Evolutionary conservation across 2,888 invertebrate genomes (phyloP), one percentile per base, ranked within the genome.

Genomic region (Tipula helvola): DNA sequence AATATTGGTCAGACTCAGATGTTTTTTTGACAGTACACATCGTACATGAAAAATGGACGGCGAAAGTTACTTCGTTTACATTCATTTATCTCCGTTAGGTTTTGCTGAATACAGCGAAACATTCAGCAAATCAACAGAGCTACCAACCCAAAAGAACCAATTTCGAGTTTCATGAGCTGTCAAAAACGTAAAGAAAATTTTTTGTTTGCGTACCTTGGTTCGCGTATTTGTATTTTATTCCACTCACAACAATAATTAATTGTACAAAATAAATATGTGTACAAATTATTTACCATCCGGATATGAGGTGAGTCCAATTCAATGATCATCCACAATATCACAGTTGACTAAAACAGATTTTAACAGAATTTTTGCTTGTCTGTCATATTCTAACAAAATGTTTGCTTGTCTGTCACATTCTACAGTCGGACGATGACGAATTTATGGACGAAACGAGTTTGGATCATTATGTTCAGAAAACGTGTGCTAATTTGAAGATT

Each of bases 401-500:
- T 42, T 10, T 42, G 42, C 42, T 42, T 42, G 7, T 44, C 44
- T 44, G 44, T 44, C 44, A 44, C 39, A 39, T 39, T 44, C 12
- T 16, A 52, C 71, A 71, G 71, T 71, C 71, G 2, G 10, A 28
- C 0, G 71, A 71, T 71, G 71, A 71, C 71, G 71, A 71, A 71
- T 71, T n/a, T 12, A 28, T 8, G 28, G 71, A 28, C 12, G 71
- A 71, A 18, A 28, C 71, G 0, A 71, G 13, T 10, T 71, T 71
- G 28, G 71, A 71, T 18, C 28, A 71, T 12, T 71, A 71, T 28
- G 47, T 86, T 0, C 36, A 86, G 8, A 86, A 89, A 86, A 88
- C 89, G 0, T 87, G 89, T 10, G 87, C 89, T 86, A 89, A 89
- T 86, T 88, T 91, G 36, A 91, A 91, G 89, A 91, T 91, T 86